Evolutionary conservation across 2,888 invertebrate species (phyloP).

Genomic region (Drosophila anomalata): DNA sequence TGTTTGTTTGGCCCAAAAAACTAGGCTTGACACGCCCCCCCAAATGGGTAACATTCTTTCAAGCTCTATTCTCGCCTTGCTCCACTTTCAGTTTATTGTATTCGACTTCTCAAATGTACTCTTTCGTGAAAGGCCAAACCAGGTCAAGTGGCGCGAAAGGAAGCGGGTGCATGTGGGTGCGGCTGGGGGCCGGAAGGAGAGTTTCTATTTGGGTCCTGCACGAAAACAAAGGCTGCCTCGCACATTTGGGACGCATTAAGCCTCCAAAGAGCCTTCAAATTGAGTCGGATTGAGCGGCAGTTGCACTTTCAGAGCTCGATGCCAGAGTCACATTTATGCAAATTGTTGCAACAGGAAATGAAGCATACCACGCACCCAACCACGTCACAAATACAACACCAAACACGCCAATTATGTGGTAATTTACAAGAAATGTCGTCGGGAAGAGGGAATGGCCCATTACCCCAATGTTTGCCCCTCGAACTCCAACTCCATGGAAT

Average conservation of each 20-base stretch:
- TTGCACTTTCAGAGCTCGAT: conserved; percentile 1
- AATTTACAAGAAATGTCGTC: conserved; percentile 39
- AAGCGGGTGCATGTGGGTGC: conserved; percentile 48
- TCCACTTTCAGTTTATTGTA: conserved; percentile 42
- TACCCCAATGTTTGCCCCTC: background rate
- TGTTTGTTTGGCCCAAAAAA: background rate
- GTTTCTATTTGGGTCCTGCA: conserved; percentile 18
- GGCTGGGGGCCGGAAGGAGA: conserved; percentile 3
- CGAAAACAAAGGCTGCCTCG: conserved; percentile 30
- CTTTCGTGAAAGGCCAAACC: conserved; percentile 11
- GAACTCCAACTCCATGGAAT: background rate
- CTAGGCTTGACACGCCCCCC: conserved; percentile 17
- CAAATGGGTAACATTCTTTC: conserved; percentile 4
- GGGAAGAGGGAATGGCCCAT: conserved; percentile 12
- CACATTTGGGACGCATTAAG: conserved; percentile 30
- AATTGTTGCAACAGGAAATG: conserved; percentile 71
- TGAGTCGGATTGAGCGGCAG: conserved; percentile 20
- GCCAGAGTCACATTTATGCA: conserved; percentile 53
- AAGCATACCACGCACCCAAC: conserved; percentile 62
- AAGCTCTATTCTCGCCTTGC: conserved; percentile 35
- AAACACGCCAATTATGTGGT: conserved; percentile 43
- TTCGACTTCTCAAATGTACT: conserved; percentile 27
- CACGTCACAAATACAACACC: conserved; percentile 11
- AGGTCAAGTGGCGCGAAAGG: conserved; percentile 41
- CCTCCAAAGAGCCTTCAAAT: conserved; percentile 44